Percentiles rank a stretch among this genome's conserved stretches.
Evolutionary conservation across 2,888 invertebrate genomes (phyloP).

Genomic region (Cephus pygmeus): DNA sequence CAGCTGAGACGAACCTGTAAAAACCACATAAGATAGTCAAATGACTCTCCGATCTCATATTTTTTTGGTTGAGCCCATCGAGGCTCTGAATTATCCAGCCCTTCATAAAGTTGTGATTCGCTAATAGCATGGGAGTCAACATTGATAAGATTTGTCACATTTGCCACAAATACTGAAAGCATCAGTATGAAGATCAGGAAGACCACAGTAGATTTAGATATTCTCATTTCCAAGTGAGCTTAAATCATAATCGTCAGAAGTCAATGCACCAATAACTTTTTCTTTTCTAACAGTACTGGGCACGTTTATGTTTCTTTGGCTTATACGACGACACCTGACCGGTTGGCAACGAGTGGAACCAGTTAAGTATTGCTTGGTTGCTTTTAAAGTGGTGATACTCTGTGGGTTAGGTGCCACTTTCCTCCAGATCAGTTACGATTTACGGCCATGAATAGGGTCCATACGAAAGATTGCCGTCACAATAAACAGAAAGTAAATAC

Average conservation of each 20-base stretch:
- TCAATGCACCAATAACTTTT: background rate
- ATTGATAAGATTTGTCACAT: conserved; percentile 75
- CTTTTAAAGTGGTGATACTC: background rate
- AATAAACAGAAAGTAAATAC: background rate
- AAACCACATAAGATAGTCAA: conserved; percentile 79
- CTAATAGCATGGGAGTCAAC: conserved; percentile 66
- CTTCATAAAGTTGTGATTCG: conserved; percentile 29
- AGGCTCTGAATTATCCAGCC: conserved; percentile 21
- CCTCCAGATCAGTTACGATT: background rate
- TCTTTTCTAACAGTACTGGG: background rate
- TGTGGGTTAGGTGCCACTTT: background rate
- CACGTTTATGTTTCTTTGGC: background rate
- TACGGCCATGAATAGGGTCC: background rate
- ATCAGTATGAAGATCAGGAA: conserved; percentile 73
- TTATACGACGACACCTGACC: background rate
- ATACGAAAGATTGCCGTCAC: background rate
- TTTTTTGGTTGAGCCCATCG: conserved; percentile 45
- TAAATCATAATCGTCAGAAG: background rate
- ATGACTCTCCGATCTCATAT: conserved; percentile 68
- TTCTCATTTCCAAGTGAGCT: conserved; percentile 68
- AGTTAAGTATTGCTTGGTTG: background rate
- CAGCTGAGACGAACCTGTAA: conserved; percentile 72
- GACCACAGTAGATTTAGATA: conserved; percentile 73
- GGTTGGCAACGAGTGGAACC: background rate
- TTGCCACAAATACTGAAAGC: conserved; percentile 76